phyloP scores from a whole-genome alignment of 2,113 vertebrate genomes.

The Ceyx cyanopectus region DNA sequence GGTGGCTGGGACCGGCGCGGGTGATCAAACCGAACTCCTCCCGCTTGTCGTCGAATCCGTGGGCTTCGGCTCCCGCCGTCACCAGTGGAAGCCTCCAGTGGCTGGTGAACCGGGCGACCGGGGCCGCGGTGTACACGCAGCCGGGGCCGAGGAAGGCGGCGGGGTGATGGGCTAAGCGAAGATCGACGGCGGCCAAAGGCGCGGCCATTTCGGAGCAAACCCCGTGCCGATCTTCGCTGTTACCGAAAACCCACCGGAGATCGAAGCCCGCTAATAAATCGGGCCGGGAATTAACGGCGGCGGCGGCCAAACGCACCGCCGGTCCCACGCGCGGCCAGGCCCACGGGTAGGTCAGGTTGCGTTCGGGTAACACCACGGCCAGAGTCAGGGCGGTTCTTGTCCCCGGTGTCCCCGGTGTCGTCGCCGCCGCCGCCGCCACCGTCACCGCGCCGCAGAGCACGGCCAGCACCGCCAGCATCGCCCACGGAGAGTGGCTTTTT shows the following conservation, averaged over 20 bases:
- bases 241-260: conserved; percentile 79
- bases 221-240: conserved; percentile 84
- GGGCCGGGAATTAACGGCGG: conserved; percentile 71
- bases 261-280: conserved; percentile 76
- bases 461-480: conserved; percentile 32
- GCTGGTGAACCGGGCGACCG: conserved; percentile 87
- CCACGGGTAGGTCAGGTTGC: conserved; percentile 91
- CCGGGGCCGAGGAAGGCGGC: conserved; percentile 90
- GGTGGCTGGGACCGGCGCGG: conserved; percentile 89
- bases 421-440: neutral
- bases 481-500: conserved; percentile 8
- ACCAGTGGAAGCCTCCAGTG: conserved; percentile 91
- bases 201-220: conserved; percentile 90
- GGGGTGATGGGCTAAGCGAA: conserved; percentile 82
- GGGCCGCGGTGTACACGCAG: conserved; percentile 88
- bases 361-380: conserved; percentile 86
- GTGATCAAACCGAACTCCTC: conserved; percentile 82
- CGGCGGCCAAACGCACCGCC: conserved; percentile 81
- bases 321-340: conserved; percentile 92
- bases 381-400: conserved; percentile 73
- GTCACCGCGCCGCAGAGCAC: conserved; percentile 7
- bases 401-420: neutral
- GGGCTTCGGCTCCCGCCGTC: conserved; percentile 87
- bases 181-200: conserved; percentile 87
- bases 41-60: conserved; percentile 80